Base-by-base conservation (phyloP, 2,888 invertebrate species). In the Drosophila villosipedis region DNA sequence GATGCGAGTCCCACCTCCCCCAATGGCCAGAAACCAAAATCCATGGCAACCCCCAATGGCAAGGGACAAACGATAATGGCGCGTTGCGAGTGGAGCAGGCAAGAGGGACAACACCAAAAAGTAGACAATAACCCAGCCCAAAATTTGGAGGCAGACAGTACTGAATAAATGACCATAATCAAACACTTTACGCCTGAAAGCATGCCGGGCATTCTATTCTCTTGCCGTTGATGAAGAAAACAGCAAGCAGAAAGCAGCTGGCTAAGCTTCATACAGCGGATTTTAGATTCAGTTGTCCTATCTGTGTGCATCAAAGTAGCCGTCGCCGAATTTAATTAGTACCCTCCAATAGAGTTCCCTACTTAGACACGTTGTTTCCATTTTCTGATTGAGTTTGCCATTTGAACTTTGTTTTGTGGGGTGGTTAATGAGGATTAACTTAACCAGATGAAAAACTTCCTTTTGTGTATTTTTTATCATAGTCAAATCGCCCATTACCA, bases 101-200 rank as follows among this genome's bases (percentile, higher is more conserved):
- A 47, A 49, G 54, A 5, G 39, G 62, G 43, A 53, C 47, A 37
- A 61, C 55, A 41, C 28, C 43, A 41, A 63, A 71, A 66, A 82
- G 61, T 78, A 78, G 80, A 82, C 68, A 83, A 83, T 60, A 80
- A 70, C 77, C 71, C 77, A 69, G 60, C 47, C 37, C 55, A 57
- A 47, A 64, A 62, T 65, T 54, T 59, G 61, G 53, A 61, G 62
- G 72, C 74, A 82, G 79, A 81, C 81, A 68, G 76, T 62, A 63
- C 73, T 66, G 82, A 91, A 91, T 87, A 89, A 91, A 91, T 85
- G 91, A 77, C 83, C 78, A 87, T 84, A 91, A 90, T 91, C 91
- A 91, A 91, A 91, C 90, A 90, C 91, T 91, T 91, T 87, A 90
- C 91, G 82, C 85, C 86, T 90, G 87, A 91, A 76, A 90, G 91